These are phyloP conservation scores for Lasaia peninsularis DNA, from an alignment of 1,140 invertebrate species.

Conservation along the genomic window DNA sequence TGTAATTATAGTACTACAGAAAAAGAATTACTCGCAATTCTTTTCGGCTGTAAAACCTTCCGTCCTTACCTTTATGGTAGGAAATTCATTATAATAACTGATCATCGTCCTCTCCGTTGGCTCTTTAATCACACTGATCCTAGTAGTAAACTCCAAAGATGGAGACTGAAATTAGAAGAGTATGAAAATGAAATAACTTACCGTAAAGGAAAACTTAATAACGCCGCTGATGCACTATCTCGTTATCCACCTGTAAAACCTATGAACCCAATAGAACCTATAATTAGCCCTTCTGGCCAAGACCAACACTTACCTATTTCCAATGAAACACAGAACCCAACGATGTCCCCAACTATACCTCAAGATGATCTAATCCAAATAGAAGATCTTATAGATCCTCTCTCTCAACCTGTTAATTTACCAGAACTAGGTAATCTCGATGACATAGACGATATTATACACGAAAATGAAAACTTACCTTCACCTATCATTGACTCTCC, in stretches of 20 bases:
- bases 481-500: neutral
- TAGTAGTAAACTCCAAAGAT: no score
- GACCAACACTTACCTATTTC: neutral
- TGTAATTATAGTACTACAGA: no score
- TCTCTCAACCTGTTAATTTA: neutral
- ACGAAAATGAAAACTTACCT: neutral
- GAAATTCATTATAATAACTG: no score
- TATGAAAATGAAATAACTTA: neutral
- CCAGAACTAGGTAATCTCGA: neutral
- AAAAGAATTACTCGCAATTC: no score
- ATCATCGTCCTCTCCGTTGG: neutral
- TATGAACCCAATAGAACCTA: neutral
- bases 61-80: no score
- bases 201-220: neutral
- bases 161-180: no score
- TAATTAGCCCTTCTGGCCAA: neutral
- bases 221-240: neutral
- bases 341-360: neutral
- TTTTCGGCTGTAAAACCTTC: no score
- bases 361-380: neutral
- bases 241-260: neutral
- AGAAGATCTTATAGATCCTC: neutral
- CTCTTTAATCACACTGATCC: no score
- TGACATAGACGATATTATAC: neutral
- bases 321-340: neutral